Evolutionary conservation across 2,888 invertebrate genomes (phyloP), one percentile per base, ranked within the genome.

Genomic region (Sclerodermus sp.): DNA sequence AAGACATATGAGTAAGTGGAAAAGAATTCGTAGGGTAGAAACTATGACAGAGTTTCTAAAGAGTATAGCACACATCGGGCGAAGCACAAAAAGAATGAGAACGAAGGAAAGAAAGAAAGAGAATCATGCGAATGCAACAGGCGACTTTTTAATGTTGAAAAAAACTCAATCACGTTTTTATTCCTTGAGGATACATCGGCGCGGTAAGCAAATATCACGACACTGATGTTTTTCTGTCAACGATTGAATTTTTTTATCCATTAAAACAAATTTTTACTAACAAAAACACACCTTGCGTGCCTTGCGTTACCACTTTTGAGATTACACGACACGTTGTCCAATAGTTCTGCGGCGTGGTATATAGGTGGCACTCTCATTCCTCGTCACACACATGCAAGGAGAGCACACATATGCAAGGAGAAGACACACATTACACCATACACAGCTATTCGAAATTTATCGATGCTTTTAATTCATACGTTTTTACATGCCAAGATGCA

Each of bases 301-400:
- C 45, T 45, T 18, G 14, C 38, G 37, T 17, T 29, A n/a, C 15
- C 3, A 14, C 16, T 23, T 47, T 42, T 42, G 16, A 42, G 17
- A 32, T 16, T 15, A 12, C 30, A 42, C 41, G 45, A 45, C 55
- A 55, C 55, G 52, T 55, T 30, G 46, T 43, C 29, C 42, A 12
- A 40, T 52, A 51, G 51, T 55, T 55, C 55, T 41, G 36, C 37
- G 49, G 55, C 55, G 55, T 55, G 51, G 46, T 46, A 45, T 45
- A 47, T 41, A 55, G 55, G 44, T 43, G 49, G 51, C 49, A 43
- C 51, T 41, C n/a, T n/a, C n/a, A n/a, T n/a, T n/a, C n/a, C n/a
- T n/a, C n/a, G n/a, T n/a, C n/a, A n/a, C n/a, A n/a, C n/a, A n/a
- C n/a, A n/a, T n/a, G n/a, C n/a, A n/a, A n/a, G n/a, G n/a, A n/a